These are phyloP conservation scores for Thamnaconus septentrionalis DNA, from an alignment of 2,113 vertebrate genomes.

Conservation along the genomic window DNA sequence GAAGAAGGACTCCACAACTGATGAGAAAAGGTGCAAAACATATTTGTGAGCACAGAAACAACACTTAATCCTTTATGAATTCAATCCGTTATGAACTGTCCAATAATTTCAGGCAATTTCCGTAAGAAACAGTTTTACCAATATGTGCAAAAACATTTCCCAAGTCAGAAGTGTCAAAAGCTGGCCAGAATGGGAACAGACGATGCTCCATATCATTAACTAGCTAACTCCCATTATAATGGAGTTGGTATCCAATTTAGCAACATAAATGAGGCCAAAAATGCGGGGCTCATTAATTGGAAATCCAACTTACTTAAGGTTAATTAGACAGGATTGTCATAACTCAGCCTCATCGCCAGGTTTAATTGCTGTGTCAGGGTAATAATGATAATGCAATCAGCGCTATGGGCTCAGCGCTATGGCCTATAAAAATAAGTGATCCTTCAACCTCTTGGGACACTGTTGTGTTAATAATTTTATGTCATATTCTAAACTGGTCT, in stretches of 20 bases:
- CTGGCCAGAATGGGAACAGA: too few relatives aligned
- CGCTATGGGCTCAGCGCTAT: constrained; percentile 43
- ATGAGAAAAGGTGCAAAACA: constrained; percentile 8
- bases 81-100: constrained; percentile 2
- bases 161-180: too few relatives aligned
- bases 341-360: constrained; percentile 56
- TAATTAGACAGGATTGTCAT: constrained; percentile 61
- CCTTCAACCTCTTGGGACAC: constrained; percentile 16
- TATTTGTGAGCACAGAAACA: background rate
- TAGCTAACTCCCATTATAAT: constrained; percentile 36
- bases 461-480: constrained; percentile 15
- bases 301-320: constrained; percentile 63
- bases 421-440: constrained; percentile 38
- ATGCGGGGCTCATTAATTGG: constrained; percentile 53
- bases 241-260: constrained; percentile 42
- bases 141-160: too few relatives aligned
- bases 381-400: constrained; percentile 58
- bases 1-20: constrained; percentile 94
- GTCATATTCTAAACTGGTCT: background rate
- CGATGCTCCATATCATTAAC: constrained; percentile 29
- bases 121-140: too few relatives aligned
- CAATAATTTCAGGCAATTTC: too few relatives aligned
- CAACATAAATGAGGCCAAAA: constrained; percentile 62
- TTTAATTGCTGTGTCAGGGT: constrained; percentile 59
- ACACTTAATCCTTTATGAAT: constrained; percentile 1